A percentile compares a stretch with the other conserved stretches of the same genome.
Conservation (phyloP, 2,113 vertebrate species). For the Neodontobutis hainanensis region DNA sequence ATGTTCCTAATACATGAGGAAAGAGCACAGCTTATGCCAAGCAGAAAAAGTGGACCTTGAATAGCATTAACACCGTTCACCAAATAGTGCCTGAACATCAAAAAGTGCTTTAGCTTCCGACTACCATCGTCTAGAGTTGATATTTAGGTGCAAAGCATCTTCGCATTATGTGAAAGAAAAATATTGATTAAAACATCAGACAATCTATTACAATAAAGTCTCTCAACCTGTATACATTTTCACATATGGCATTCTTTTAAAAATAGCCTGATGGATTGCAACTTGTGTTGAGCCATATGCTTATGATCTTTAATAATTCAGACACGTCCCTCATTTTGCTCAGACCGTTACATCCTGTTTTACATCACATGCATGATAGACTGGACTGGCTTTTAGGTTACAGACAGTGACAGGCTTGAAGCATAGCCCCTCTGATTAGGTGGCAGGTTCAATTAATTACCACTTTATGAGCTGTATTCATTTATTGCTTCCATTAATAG, state of each 20-base stretch:
- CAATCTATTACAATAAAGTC: too few species aligned
- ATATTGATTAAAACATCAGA: too few species aligned
- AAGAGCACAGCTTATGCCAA: constrained; percentile 5
- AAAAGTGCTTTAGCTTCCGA: not conserved
- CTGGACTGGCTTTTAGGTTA: constrained; percentile 10
- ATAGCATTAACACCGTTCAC: not conserved
- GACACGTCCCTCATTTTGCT: constrained; percentile 17
- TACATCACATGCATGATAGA: constrained; percentile 18
- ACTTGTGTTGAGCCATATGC: not conserved
- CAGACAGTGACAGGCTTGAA: constrained; percentile 25
- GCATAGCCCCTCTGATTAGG: constrained; percentile 27
- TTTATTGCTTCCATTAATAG: constrained; percentile 47
- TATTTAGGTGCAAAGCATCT: too few species aligned
- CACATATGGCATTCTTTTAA: not conserved
- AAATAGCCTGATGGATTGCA: not conserved
- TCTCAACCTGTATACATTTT: too few species aligned
- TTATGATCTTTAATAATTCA: constrained; percentile 25
- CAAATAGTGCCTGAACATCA: not conserved
- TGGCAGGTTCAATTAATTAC: constrained; percentile 48
- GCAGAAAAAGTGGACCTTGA: not conserved
- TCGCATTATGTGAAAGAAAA: too few species aligned
- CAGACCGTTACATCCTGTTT: constrained; percentile 35
- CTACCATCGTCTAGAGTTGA: not conserved
- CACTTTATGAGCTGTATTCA: constrained; percentile 49
- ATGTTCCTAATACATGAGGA: constrained; percentile 8